Conservation (phyloP, 2,113 vertebrate genomes). For the Proterorhinus semilunaris region DNA sequence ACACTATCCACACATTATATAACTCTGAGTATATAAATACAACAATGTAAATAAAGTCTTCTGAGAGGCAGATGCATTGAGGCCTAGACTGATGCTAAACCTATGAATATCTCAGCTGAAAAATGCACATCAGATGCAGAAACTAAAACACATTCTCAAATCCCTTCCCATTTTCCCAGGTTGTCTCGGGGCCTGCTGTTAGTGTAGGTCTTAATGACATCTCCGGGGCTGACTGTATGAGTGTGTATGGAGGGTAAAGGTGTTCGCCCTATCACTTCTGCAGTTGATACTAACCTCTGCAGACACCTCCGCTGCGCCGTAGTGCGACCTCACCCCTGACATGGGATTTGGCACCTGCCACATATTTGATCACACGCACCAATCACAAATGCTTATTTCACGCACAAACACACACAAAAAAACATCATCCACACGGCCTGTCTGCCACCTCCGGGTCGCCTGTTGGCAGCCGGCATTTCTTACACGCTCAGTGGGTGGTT, state of each 20-base stretch:
- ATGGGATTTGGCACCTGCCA: slow-evolving; percentile 61
- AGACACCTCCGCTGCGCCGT: slow-evolving; percentile 77
- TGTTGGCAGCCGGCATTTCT: slow-evolving; percentile 39
- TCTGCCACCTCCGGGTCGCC: slow-evolving; percentile 58
- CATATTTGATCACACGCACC: slow-evolving; percentile 46
- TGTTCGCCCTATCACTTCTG: slow-evolving; percentile 85
- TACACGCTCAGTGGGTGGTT: slow-evolving; percentile 34
- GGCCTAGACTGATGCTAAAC: slow-evolving; percentile 41
- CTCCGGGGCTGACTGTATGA: slow-evolving; percentile 67
- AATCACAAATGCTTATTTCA: slow-evolving; percentile 14
- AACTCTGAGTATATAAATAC: background rate
- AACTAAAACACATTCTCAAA: slow-evolving; percentile 84
- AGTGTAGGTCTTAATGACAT: slow-evolving; percentile 84
- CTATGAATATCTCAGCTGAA: slow-evolving; percentile 80
- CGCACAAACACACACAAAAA: slow-evolving; percentile 26
- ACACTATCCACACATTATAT: no score
- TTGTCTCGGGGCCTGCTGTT: slow-evolving; percentile 81
- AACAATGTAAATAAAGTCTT: background rate
- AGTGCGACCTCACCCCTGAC: slow-evolving; percentile 75
- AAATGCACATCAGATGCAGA: slow-evolving; percentile 83
- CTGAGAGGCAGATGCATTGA: slow-evolving; percentile 6
- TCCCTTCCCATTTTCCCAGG: slow-evolving; percentile 67
- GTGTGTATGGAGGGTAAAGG: slow-evolving; percentile 49
- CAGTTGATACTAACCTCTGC: slow-evolving; percentile 84
- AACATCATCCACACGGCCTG: slow-evolving; percentile 24